Evolutionary conservation across 2,797 vertebrate genomes (phyloP), one percentile per base, ranked within the genome.

Genomic region (Oophaga sylvatica): DNA sequence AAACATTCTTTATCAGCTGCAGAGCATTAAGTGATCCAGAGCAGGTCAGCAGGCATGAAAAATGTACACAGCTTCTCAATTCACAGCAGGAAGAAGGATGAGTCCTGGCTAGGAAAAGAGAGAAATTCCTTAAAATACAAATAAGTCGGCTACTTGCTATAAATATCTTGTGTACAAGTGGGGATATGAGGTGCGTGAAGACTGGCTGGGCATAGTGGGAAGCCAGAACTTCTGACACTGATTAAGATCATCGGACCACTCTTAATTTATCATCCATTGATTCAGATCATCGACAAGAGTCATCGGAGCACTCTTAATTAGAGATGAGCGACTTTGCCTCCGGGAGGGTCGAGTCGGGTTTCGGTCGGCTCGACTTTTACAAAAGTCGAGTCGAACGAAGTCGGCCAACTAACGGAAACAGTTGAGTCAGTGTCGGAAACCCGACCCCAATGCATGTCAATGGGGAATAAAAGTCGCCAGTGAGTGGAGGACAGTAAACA

Each of bases 1-100:
- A 83, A 87, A 83, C 87, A 87, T 79, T 22, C 48, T 83, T 83
- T 83, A 87, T 83, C 87, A 70, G 80, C 87, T 83, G 73, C 48
- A 83, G 87, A 83, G 63, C 45, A 60, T 87, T 87, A 87, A 68
- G 62, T 70, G 73, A 78, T 71, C 53, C 63, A 70, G 63, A 60
- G 48, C 15, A 6, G 71, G 62, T 83, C 81, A 70, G 62, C 73
- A 78, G 62, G 59, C 59, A 70, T 79, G 80, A 83, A 83, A 83
- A 48, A 79, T 87, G 48, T 45, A 53, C 70, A 77, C 65, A 29
- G 56, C 59, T 76, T 75, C 68, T 48, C 15, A 11, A 77, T 77
- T 26, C 76, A 53, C 45, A 87, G 71, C 68, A 82, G 79, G 70
- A 63, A 81, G 45, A 81, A 59, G 70, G 71, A 87, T 82, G 70